Evolutionary conservation across 1,140 invertebrate genomes (phyloP), one percentile per base, ranked within the genome.

Genomic region (Brachionus paranguensis): DNA sequence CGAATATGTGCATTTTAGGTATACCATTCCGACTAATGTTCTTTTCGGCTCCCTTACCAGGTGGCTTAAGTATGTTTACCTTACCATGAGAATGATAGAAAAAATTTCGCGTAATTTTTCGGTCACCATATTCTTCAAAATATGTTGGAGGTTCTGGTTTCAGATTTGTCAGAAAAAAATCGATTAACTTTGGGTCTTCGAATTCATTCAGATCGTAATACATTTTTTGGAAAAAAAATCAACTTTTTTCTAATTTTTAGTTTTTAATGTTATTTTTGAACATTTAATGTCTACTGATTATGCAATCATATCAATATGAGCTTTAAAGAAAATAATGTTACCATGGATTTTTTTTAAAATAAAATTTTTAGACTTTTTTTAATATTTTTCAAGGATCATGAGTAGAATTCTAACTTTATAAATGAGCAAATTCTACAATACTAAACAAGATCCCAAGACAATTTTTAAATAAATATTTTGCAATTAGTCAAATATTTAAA

Each of bases 251-350:
- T 14, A 29, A 68, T n/a, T 68, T 68, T 33, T 43, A 17, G 37
- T 20, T 72, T 72, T 72, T 41, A 43, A 60, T 60, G 53, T 60
- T 60, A 20, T 27, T 24, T 72, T 43, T 41, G 29, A 41, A 72
- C 68, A 72, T 37, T 43, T 72, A 72, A 72, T 43, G 68, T 72
- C 68, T 72, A 43, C 17, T 43, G 17, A 72, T 72, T 72, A 72
- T 72, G 68, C 68, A 72, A 72, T 72, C 68, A 72, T 43, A 72
- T 43, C 41, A 20, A 41, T 72, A 20, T 72, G 5, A 43, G 41
- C 41, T 68, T 33, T n/a, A 41, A 14, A 68, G 17, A 72, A 72
- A 72, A 72, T 17, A 72, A 43, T 72, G 29, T 43, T 8, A 72
- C 17, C 33, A 43, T 33, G 65, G 33, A 7, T 27, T 33, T 72